These are phyloP conservation scores for Microctenopoma lineatum DNA, from an alignment of 2,797 vertebrate genomes.

Conservation along the genomic window DNA sequence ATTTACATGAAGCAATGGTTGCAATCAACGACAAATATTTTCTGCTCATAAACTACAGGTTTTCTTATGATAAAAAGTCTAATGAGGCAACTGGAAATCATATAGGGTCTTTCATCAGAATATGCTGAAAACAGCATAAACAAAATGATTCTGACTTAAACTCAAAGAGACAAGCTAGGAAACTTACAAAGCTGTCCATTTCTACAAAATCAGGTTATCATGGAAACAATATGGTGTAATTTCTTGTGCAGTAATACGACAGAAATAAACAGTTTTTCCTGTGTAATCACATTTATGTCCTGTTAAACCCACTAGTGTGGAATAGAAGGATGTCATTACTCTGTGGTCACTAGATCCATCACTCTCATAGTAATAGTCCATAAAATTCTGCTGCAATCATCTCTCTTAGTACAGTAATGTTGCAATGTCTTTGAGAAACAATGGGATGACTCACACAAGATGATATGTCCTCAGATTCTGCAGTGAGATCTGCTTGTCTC, in stretches of 20 bases:
- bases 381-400: conserved; percentile 77
- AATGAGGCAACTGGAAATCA: conserved; percentile 49
- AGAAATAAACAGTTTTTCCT: conserved; percentile 54
- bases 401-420: conserved; percentile 74
- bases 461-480: conserved; percentile 72
- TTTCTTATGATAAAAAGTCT: conserved; percentile 43
- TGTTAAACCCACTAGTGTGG: conserved; percentile 54
- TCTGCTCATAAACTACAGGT: conserved; percentile 34
- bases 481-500: conserved; percentile 54
- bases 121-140: conserved; percentile 60
- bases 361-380: conserved; percentile 72
- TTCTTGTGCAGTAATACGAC: conserved; percentile 47
- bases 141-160: conserved; percentile 38
- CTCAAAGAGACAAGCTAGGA: conserved; percentile 44
- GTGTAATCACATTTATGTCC: conserved; percentile 61
- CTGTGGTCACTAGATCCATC: conserved; percentile 62
- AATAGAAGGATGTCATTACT: conserved; percentile 59
- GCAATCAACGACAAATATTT: conserved; percentile 32
- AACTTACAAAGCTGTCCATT: conserved; percentile 49
- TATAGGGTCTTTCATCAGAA: conserved; percentile 53
- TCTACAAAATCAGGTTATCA: conserved; percentile 53
- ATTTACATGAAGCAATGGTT: conserved; percentile 14
- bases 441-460: conserved; percentile 68
- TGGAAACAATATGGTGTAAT: conserved; percentile 45
- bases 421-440: conserved; percentile 74